phyloP scores from a whole-genome alignment of 2,113 vertebrate species.

The Phylloscopus trochiloides region DNA sequence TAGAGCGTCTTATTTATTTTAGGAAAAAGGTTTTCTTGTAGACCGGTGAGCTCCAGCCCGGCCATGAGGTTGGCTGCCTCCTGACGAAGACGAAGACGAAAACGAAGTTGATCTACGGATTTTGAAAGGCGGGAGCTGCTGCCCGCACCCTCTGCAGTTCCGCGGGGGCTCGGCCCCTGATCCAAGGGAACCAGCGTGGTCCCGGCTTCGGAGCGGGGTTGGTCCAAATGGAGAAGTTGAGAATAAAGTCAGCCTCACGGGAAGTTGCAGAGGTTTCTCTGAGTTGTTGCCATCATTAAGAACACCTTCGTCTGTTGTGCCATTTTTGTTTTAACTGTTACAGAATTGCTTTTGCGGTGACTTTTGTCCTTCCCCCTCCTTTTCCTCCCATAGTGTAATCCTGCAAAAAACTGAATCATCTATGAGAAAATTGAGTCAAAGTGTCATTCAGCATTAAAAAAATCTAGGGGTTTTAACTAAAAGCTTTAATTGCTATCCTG shows the following conservation, averaged over 20 bases:
- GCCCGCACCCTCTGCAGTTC: neutral
- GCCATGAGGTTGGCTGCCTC: neutral
- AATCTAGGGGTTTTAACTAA: neutral
- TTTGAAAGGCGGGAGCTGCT: neutral
- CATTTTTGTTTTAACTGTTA: neutral
- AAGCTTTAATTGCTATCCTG: constrained; percentile 25
- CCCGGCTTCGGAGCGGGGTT: neutral
- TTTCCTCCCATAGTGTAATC: neutral
- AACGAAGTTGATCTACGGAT: neutral
- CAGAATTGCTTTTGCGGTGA: neutral
- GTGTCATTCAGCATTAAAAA: neutral
- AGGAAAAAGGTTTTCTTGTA: neutral
- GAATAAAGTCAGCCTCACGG: neutral
- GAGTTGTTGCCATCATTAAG: neutral
- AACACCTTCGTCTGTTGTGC: neutral
- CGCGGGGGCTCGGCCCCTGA: neutral
- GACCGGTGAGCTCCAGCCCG: neutral
- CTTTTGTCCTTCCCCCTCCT: neutral
- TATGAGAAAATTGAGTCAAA: neutral
- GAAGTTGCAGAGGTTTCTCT: neutral
- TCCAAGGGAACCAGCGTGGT: neutral
- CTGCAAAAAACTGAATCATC: neutral
- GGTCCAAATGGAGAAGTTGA: neutral
- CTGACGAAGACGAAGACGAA: neutral
- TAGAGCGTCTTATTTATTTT: neutral